A percentile compares a stretch with the other conserved stretches of the same genome.
Evolutionary conservation across 2,888 invertebrate species (phyloP).

Genomic region (Strigamia maritima): DNA sequence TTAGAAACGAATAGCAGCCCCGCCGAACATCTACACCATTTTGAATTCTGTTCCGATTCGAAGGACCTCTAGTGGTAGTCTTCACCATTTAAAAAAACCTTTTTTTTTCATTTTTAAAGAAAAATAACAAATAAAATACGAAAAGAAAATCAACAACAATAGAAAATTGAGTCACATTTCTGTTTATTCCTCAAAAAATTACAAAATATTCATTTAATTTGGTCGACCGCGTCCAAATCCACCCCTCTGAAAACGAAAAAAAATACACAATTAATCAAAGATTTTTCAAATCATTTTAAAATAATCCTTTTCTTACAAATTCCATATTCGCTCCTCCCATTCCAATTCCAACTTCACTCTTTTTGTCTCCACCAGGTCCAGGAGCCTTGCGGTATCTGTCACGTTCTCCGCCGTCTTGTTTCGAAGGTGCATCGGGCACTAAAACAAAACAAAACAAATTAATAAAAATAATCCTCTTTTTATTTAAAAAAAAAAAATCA

Average conservation of each 20-base stretch:
- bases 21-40: not conserved
- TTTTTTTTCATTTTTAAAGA: not conserved
- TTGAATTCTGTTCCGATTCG: not conserved
- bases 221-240: conserved; percentile 71
- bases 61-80: not conserved
- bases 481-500: not conserved
- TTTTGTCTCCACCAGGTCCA: conserved; percentile 70
- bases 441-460: conserved; percentile 44
- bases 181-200: not conserved
- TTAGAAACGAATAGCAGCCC: not conserved
- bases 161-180: not conserved
- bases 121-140: not conserved
- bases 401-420: conserved; percentile 34
- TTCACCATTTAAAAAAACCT: not conserved
- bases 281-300: conserved; percentile 33
- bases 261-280: conserved; percentile 43
- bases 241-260: conserved; percentile 64
- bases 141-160: not conserved
- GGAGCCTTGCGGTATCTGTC: conserved; percentile 40
- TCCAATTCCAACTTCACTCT: conserved; percentile 95
- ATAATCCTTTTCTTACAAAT: conserved; percentile 61
- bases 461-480: not conserved
- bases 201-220: not conserved
- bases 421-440: conserved; percentile 39
- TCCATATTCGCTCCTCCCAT: conserved; percentile 74